Evolutionary conservation across 2,113 vertebrate species (phyloP), one percentile per base, ranked within the genome.

Genomic region (Perccottus glenii): DNA sequence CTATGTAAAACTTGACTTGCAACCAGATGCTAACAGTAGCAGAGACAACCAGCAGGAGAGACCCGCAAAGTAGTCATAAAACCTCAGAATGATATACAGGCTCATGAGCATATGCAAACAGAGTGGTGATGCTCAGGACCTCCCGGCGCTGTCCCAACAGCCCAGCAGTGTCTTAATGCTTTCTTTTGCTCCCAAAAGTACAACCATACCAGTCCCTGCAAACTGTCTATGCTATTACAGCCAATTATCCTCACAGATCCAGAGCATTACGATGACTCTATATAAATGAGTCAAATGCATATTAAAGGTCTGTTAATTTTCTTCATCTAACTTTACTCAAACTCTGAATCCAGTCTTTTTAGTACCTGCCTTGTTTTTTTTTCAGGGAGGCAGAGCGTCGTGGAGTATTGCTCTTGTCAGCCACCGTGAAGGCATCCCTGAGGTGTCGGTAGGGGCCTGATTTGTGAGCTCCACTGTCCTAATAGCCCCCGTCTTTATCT

Each of bases 381-480:
- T 84, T 81, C 80, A 77, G 89, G 77, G 89, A 92, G 90, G 74
- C 75, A 69, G 83, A 80, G 76, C 82, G 75, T 69, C 78, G 89
- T 75, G 77, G 86, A 90, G 90, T 89, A 87, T 89, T 88, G 93
- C 93, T 89, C 91, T 93, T 94, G 93, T 94, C 94, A 95, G 93
- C 90, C 92, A 93, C 92, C 90, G 78, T 94, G 93, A 95, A 94
- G 93, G 86, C 90, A 87, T 94, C 94, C 94, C 94, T 33, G 63
- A 94, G 94, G 94, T 94, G 94, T 94, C 92, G 85, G 94, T 90
- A 92, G 90, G 89, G 88, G 89, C 76, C 90, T 93, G 84, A 85
- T 87, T 85, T 88, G 86, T 86, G 75, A 60, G 73, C 73, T 73
- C 55, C 68, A 83, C 72, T 74, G 71, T 87, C 79, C 78, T 77